Percentiles rank a stretch among this genome's conserved stretches.
These are phyloP conservation scores for Drosophila parvula DNA, from an alignment of 1,140 invertebrate genomes.

Conservation along the genomic window DNA sequence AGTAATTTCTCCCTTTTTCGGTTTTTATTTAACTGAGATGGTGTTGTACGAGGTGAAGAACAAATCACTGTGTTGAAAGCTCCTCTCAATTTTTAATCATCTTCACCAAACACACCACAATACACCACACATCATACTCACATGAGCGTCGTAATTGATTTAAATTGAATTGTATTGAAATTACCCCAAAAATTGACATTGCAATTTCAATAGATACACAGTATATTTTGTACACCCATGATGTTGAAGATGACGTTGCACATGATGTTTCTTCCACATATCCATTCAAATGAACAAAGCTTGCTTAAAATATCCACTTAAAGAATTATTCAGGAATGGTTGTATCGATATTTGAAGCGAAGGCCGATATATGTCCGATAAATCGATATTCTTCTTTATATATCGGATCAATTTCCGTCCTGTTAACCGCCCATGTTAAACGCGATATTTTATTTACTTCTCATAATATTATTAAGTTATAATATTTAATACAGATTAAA, in stretches of 20 bases:
- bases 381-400: too few species aligned
- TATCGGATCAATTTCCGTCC: too few species aligned
- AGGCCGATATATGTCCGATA: too few species aligned
- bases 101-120: slow-evolving; percentile 9
- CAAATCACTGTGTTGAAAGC: slow-evolving; percentile 20
- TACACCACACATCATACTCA: not conserved
- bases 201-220: slow-evolving; percentile 32
- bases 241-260: slow-evolving; percentile 26
- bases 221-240: slow-evolving; percentile 5
- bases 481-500: too few species aligned
- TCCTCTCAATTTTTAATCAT: slow-evolving; percentile 2
- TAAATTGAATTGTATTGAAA: slow-evolving; percentile 13
- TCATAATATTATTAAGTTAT: too few species aligned
- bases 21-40: not conserved
- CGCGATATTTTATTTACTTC: too few species aligned
- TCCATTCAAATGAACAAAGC: not conserved
- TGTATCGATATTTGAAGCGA: too few species aligned
- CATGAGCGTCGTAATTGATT: slow-evolving; percentile 46
- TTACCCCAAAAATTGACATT: slow-evolving; percentile 21
- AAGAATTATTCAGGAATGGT: too few species aligned
- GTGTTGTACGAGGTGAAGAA: slow-evolving; percentile 1
- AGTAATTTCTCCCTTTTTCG: slow-evolving; percentile 12
- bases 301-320: not conserved
- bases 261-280: slow-evolving; percentile 23
- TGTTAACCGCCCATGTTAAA: too few species aligned